Percentiles rank a stretch among this genome's conserved stretches.
Conservation (phyloP, 2,113 vertebrate species). For the Steatornis caripensis region DNA sequence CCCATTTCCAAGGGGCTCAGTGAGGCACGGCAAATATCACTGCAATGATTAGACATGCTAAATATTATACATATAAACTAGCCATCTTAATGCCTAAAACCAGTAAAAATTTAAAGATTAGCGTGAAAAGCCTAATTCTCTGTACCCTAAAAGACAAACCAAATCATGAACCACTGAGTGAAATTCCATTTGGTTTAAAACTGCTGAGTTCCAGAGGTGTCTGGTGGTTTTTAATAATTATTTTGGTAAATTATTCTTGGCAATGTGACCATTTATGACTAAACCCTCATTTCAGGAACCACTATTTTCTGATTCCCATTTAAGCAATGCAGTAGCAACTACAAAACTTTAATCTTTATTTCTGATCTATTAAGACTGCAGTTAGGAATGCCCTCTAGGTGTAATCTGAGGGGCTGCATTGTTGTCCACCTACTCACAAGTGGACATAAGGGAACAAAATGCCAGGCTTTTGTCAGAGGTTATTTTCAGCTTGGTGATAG, state of each 20-base stretch:
- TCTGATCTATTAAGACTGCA: neutral
- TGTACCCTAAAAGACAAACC: neutral
- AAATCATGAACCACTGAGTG: neutral
- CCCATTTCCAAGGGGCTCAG: neutral
- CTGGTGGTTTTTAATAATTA: too few species aligned
- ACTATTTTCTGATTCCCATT: neutral
- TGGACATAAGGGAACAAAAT: slow-evolving; percentile 27
- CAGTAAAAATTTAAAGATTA: neutral
- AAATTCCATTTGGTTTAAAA: neutral
- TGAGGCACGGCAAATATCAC: accelerated
- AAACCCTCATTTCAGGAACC: neutral
- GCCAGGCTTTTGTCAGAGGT: slow-evolving; percentile 74
- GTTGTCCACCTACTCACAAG: slow-evolving; percentile 70
- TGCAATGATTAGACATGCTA: neutral
- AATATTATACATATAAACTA: neutral
- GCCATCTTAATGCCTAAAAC: neutral
- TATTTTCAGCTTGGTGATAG: slow-evolving; percentile 79
- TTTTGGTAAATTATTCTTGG: neutral
- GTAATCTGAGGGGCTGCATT: slow-evolving; percentile 55
- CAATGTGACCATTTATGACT: neutral
- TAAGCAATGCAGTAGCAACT: neutral
- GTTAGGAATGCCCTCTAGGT: neutral
- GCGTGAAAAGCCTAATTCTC: neutral
- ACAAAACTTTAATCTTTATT: neutral
- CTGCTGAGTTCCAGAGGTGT: neutral